Base-by-base conservation (phyloP, 2,113 vertebrate species). In the Verasper variegatus region DNA sequence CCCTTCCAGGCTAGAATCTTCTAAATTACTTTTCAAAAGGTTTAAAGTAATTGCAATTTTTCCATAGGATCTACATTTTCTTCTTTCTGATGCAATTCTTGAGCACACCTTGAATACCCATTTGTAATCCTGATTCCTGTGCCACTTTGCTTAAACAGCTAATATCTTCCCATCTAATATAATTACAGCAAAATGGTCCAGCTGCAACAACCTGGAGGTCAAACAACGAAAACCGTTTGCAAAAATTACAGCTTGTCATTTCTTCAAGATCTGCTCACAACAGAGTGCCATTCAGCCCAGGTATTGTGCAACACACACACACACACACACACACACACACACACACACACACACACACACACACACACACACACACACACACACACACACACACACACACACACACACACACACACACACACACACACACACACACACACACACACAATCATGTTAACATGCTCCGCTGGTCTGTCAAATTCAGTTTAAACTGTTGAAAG, bases 221-320 rank as follows among this genome's bases (percentile, higher is more conserved):
- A 71, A 65, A 75, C 51, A 49, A 37, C 9, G 37, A 52, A 71
- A 63, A 62, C n/a, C 18, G 26, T 63, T 27, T 58, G 49, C 57
- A 68, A 63, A 78, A 78, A 80, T 58, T 4, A 66, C 27, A 69
- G n/a, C 68, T 68, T 58, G 66, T 74, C 80, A 14, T 15, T n/a
- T 20, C 18, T 80, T 56, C 67, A 23, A 56, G 49, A 74, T 64
- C 42, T 71, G 56, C 73, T 18, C 58, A 27, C 21, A 59, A 71
- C 37, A 66, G n/a, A 9, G 14, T 15, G 52, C 5, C 11, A 9
- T 52, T 78, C 31, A 65, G 27, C 18, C 1, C 60, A 15, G 31
- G 1, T 31, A 37, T n/a, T 37, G 35, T 10, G 7, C 35, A 37
- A 37, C 35, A 37, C 35, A 37, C 35, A 37, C 35, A 37, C 31